phyloP scores from a whole-genome alignment of 2,797 vertebrate genomes.

The Hapalemur alaotrensis region DNA sequence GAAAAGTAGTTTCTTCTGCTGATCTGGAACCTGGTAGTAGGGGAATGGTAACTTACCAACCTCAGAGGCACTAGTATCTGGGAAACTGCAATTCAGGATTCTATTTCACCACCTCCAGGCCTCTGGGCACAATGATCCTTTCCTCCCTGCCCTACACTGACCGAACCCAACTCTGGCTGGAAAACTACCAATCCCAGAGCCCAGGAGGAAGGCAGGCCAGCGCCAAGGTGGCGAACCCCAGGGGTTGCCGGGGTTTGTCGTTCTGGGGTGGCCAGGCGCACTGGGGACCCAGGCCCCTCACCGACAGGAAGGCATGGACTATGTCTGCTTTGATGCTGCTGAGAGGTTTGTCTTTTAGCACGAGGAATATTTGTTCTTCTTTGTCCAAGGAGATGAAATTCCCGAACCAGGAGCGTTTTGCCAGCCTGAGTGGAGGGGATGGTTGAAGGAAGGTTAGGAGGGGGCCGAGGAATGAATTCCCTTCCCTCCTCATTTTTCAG shows the following conservation, averaged over 20 bases:
- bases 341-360: constrained; percentile 95
- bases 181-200: not conserved
- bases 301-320: constrained; percentile 95
- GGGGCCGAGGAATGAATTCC: not conserved
- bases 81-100: not conserved
- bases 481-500: too few relatives aligned
- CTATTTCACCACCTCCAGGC: not conserved
- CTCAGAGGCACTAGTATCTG: not conserved
- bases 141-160: not conserved
- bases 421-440: constrained; percentile 85
- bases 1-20: not conserved
- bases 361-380: constrained; percentile 96
- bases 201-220: not conserved
- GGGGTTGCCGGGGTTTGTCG: not conserved
- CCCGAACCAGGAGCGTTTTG: constrained; percentile 96
- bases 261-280: fast-evolving
- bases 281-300: constrained; percentile 72
- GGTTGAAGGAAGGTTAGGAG: not conserved
- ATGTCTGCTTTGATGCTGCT: constrained; percentile 97
- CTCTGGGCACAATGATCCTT: not conserved
- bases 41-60: not conserved
- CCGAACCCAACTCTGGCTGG: not conserved
- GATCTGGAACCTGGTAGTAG: not conserved
- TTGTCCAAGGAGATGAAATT: constrained; percentile 97
- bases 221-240: fast-evolving